Evolutionary conservation across 2,797 vertebrate species (phyloP), one percentile per base, ranked within the genome.

Genomic region (Urophycis tenuis): DNA sequence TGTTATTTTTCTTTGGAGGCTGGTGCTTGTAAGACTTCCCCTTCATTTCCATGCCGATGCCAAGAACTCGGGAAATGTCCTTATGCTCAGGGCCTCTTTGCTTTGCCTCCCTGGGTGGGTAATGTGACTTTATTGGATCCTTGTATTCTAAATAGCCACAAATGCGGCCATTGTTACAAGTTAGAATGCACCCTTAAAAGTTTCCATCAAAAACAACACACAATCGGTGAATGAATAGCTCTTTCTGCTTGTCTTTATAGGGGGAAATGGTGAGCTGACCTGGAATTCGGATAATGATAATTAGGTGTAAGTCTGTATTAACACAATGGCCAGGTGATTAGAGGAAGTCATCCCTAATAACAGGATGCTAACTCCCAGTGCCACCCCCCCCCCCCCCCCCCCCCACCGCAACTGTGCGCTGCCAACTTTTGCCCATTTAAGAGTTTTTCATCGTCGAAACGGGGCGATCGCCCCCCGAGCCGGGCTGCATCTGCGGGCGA

Each of bases 111-210:
- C 32, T 53, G 22, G 74, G 80, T 81, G 74, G 19, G 41, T 72
- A 79, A 79, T 60, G 29, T 73, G 77, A 81, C 64, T 81, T 77
- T 22, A 49, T 80, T 82, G 49, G 77, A 74, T 75, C 67, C 77
- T 45, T 82, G 75, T 76, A 78, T 83, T 39, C 76, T 77, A 39
- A 73, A 30, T 25, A 32, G 41, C 0, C 14, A 89, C 86, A 89
- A 88, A 82, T 78, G 69, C 30, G 71, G 0, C 34, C 29, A 71
- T 89, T 89, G 87, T 89, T 81, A 32, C 32, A 72, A n/a, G 49
- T 34, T 87, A 82, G 8, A 86, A 85, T 64, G 25, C 64, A 70
- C 34, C 22, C 22, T 15, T 75, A 81, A 53, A 53, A 32, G 73
- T 81, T 86, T 81, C 19, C 81, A 69, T 87, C 70, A 85, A 74